Percentiles rank a stretch among this genome's conserved stretches.
These are phyloP conservation scores for Holothuria leucospilota DNA, from an alignment of 53 echinoderm and acorn worm species.

Conservation along the genomic window DNA sequence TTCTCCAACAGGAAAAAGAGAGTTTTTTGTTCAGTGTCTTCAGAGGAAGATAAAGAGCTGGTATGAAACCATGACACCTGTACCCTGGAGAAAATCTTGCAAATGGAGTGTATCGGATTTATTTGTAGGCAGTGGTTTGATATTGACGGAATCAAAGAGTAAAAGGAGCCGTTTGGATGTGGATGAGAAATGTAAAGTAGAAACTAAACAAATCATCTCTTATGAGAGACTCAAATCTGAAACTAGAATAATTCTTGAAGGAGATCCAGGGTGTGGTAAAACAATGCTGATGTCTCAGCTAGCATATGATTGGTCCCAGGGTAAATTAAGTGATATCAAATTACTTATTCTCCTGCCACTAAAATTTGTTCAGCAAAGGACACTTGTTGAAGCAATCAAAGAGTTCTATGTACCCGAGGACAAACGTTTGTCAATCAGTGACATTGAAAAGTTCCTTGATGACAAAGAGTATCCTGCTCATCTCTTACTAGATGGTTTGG, in stretches of 20 bases:
- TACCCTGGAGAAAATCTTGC: neutral
- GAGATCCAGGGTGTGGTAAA: neutral
- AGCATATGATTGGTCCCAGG: conserved; percentile 7
- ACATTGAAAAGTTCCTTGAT: neutral
- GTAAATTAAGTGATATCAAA: neutral
- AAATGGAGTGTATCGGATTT: neutral
- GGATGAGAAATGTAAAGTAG: neutral
- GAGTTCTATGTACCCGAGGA: neutral
- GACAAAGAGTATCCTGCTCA: neutral
- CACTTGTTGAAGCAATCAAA: conserved; percentile 12
- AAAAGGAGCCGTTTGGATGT: neutral
- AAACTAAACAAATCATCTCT: neutral
- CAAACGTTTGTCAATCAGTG: neutral
- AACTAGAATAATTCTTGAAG: conserved; percentile 5
- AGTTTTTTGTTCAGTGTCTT: neutral
- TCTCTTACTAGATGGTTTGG: conserved; percentile 11
- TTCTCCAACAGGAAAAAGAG: neutral
- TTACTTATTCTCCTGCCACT: neutral
- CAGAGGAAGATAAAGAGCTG: neutral
- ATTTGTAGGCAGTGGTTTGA: neutral
- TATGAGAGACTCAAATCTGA: neutral
- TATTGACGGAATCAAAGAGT: neutral
- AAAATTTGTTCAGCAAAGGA: conserved; percentile 7
- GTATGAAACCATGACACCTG: no score
- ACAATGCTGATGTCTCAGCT: neutral